Conservation (phyloP, 2,888 invertebrate genomes). For the Gerris lacustris region DNA sequence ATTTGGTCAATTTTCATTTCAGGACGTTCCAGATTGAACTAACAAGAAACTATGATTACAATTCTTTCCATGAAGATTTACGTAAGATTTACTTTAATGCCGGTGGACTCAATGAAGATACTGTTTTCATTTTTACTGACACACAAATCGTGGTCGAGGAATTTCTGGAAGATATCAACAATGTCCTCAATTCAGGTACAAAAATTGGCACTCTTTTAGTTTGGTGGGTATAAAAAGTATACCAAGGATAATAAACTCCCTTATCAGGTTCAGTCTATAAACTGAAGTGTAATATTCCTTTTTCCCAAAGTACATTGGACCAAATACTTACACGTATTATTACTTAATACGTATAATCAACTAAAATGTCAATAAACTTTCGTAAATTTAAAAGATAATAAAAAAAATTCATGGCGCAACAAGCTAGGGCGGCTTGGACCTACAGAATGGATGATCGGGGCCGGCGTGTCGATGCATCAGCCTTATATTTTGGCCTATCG, state of each 20-base stretch:
- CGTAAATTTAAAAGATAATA: too few species aligned
- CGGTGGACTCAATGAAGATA: slow-evolving; percentile 58
- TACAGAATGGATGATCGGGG: too few species aligned
- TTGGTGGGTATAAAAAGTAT: neutral
- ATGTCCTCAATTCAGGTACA: slow-evolving; percentile 73
- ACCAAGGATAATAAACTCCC: neutral
- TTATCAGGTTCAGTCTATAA: neutral
- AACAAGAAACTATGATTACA: slow-evolving; percentile 68
- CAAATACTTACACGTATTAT: too few species aligned
- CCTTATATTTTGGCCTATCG: too few species aligned
- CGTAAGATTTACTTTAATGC: slow-evolving; percentile 66
- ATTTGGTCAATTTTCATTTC: slow-evolving; percentile 22
- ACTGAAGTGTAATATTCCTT: too few species aligned
- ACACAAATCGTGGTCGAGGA: slow-evolving; percentile 83
- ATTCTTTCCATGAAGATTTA: slow-evolving; percentile 73
- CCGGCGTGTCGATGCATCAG: too few species aligned
- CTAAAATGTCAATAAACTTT: too few species aligned
- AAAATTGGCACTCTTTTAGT: slow-evolving; percentile 9
- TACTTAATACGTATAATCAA: too few species aligned
- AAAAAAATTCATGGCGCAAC: too few species aligned
- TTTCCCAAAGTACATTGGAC: too few species aligned
- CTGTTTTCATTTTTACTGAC: slow-evolving; percentile 78
- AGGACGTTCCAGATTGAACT: slow-evolving; percentile 81
- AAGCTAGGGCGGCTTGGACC: too few species aligned
- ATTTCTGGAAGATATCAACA: slow-evolving; percentile 84